Percentiles rank a stretch among this genome's conserved stretches.
Evolutionary conservation across 2,113 vertebrate species (phyloP).

Genomic region (Lipophrys pholis): DNA sequence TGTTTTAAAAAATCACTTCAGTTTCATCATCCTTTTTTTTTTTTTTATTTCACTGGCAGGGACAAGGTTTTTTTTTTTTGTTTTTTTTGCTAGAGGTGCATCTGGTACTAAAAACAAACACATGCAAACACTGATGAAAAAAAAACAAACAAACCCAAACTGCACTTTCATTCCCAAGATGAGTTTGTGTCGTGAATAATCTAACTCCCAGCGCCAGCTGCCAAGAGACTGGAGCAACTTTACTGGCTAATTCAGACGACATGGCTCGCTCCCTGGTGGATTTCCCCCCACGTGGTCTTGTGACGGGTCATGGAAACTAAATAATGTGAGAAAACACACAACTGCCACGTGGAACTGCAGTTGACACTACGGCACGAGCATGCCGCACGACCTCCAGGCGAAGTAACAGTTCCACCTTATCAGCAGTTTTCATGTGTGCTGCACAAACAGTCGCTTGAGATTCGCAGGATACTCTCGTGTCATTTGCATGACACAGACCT

Average conservation of each 20-base stretch:
- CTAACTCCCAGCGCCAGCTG: neutral
- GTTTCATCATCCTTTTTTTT: neutral
- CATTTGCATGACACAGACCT: too few relatives aligned
- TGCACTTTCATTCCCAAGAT: neutral
- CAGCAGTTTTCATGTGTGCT: too few relatives aligned
- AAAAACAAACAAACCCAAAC: slow-evolving; percentile 2
- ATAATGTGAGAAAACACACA: too few relatives aligned
- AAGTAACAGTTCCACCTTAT: too few relatives aligned
- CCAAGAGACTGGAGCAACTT: neutral
- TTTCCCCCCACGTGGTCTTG: neutral
- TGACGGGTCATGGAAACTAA: too few relatives aligned
- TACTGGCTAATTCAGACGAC: neutral
- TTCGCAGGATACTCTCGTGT: too few relatives aligned
- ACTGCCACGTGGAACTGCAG: too few relatives aligned
- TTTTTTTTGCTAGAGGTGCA: neutral
- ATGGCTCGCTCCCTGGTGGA: neutral
- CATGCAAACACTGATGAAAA: neutral
- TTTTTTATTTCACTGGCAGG: neutral
- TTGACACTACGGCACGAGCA: too few relatives aligned
- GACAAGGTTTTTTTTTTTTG: neutral
- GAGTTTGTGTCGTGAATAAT: neutral
- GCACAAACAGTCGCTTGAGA: too few relatives aligned
- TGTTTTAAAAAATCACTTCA: neutral
- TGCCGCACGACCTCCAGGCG: too few relatives aligned
- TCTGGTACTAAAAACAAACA: slow-evolving; percentile 11